These are phyloP conservation scores for Amphimedon queenslandica DNA, from an alignment of 37 sponge, comb jelly and placozoan species.

Conservation along the genomic window DNA sequence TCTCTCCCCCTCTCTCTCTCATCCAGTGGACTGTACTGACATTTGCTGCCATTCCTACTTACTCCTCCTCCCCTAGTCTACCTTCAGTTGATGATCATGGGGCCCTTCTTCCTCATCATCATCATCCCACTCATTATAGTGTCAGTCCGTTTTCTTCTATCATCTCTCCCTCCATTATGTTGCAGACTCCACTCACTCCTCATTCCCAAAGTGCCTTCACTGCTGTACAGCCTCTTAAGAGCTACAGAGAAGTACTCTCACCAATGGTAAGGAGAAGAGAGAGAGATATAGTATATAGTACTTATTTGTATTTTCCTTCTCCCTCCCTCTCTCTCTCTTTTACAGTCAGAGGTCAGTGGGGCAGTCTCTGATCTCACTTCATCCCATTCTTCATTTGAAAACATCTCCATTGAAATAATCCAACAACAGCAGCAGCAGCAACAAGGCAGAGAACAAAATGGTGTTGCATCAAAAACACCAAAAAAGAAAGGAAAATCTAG, in stretches of 20 bases:
- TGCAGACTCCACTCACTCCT: neutral
- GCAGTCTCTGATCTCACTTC: slow-evolving; percentile 15
- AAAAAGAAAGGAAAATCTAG: neutral
- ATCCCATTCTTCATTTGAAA: neutral
- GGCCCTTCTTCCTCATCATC: neutral
- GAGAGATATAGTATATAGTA: too few relatives aligned
- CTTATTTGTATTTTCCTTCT: neutral
- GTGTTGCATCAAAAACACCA: neutral
- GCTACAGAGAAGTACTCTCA: neutral
- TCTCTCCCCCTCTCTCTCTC: neutral
- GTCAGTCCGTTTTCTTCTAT: neutral
- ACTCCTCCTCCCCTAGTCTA: slow-evolving; percentile 21
- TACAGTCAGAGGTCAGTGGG: slow-evolving; percentile 44
- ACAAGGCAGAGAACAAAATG: too few relatives aligned
- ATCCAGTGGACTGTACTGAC: slow-evolving; percentile 46
- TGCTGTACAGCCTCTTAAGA: slow-evolving; percentile 3
- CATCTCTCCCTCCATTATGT: neutral
- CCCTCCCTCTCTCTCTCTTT: neutral
- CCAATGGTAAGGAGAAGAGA: neutral
- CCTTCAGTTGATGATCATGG: neutral
- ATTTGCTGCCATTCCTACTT: too few relatives aligned
- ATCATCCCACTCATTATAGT: neutral
- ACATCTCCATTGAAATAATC: neutral
- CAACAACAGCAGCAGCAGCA: too few relatives aligned
- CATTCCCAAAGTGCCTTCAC: neutral